These are phyloP conservation scores for Drosophila asahinai DNA, from an alignment of 1,140 invertebrate species.

Conservation along the genomic window DNA sequence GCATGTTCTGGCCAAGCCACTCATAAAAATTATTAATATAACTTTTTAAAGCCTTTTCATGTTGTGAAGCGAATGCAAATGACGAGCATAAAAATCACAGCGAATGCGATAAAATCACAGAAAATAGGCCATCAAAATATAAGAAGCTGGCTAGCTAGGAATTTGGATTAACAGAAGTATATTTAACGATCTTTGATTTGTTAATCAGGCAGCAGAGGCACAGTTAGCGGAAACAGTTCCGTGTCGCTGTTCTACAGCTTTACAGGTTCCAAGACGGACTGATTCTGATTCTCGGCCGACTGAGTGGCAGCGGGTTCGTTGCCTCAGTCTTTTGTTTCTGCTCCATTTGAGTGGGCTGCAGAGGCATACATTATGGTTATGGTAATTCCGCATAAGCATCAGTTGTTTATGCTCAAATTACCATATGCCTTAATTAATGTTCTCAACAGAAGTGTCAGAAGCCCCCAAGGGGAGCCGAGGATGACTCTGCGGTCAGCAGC, in stretches of 20 bases:
- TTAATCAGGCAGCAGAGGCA: slow-evolving; percentile 38
- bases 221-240: slow-evolving; percentile 59
- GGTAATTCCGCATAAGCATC: slow-evolving; percentile 30
- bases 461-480: slow-evolving; percentile 10
- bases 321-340: slow-evolving; percentile 52
- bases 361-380: slow-evolving; percentile 44
- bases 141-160: slow-evolving; percentile 31
- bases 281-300: slow-evolving; percentile 16
- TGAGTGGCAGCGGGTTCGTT: slow-evolving; percentile 37
- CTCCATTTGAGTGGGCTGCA: slow-evolving; percentile 21
- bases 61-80: slow-evolving; percentile 34
- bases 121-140: slow-evolving; percentile 61
- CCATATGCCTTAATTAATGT: slow-evolving; percentile 22
- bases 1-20: slow-evolving; percentile 27
- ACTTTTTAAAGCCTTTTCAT: slow-evolving; percentile 36
- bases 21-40: slow-evolving; percentile 43
- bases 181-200: slow-evolving; percentile 35
- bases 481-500: slow-evolving; percentile 4
- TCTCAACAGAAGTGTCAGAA: slow-evolving; percentile 32
- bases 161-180: slow-evolving; percentile 35
- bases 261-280: slow-evolving; percentile 31
- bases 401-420: slow-evolving; percentile 34
- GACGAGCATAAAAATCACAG: slow-evolving; percentile 42
- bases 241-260: slow-evolving; percentile 37
- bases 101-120: slow-evolving; percentile 35